Percentiles rank a stretch among this genome's conserved stretches.
Conservation (phyloP, 2,888 invertebrate species). For the Helicoverpa assulta region DNA sequence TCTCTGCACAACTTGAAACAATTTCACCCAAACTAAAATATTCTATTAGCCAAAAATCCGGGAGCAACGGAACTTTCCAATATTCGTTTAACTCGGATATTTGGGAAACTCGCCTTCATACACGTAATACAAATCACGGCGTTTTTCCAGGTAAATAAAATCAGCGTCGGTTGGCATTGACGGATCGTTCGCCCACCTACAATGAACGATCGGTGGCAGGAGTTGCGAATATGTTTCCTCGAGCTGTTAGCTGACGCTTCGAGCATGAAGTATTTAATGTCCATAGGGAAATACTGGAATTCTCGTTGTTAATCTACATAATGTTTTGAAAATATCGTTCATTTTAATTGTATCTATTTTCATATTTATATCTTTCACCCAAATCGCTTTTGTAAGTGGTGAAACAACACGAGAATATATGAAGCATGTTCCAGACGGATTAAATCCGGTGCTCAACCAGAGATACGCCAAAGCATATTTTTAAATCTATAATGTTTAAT, state of each 20-base stretch:
- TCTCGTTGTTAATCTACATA: not conserved
- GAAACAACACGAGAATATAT: no score
- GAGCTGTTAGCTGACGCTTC: slow-evolving; percentile 20
- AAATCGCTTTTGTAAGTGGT: no score
- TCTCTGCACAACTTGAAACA: no score
- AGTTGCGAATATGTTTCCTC: slow-evolving; percentile 30
- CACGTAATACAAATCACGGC: slow-evolving; percentile 54
- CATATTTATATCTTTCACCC: not conserved
- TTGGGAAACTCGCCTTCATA: slow-evolving; percentile 34
- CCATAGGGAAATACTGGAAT: slow-evolving; percentile 15
- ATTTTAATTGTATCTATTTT: not conserved
- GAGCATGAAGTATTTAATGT: slow-evolving; percentile 7
- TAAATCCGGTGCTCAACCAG: no score
- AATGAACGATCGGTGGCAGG: slow-evolving; percentile 52
- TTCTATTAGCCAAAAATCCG: slow-evolving; percentile 18
- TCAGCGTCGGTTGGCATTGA: slow-evolving; percentile 55
- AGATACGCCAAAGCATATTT: no score
- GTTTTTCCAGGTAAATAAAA: slow-evolving; percentile 57
- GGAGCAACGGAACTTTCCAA: slow-evolving; percentile 25
- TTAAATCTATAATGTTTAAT: no score
- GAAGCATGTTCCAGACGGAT: no score
- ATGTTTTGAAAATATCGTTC: not conserved
- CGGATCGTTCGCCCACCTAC: slow-evolving; percentile 52
- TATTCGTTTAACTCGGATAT: slow-evolving; percentile 39
- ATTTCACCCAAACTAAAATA: not conserved